Conservation (phyloP, 2,113 vertebrate genomes). For the Chitala chitala region DNA sequence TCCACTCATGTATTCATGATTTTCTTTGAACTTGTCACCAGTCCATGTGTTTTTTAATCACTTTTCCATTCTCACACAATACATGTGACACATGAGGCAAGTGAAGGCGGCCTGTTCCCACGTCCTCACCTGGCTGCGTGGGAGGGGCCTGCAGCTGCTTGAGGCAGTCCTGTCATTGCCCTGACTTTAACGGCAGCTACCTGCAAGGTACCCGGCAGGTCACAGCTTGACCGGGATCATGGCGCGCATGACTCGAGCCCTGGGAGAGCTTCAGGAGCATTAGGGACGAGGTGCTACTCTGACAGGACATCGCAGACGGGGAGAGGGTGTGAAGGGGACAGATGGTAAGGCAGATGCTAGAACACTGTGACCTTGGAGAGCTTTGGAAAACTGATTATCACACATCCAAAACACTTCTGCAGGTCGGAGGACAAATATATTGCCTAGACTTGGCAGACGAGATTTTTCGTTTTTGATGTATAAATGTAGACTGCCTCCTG, state of each 20-base stretch:
- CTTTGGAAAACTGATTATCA: slow-evolving; percentile 34
- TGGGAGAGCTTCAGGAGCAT: too few relatives aligned
- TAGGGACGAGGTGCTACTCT: slow-evolving; percentile 44
- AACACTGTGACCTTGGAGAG: slow-evolving; percentile 54
- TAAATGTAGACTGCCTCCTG: background rate
- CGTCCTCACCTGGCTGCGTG: background rate
- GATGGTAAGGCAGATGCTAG: slow-evolving; percentile 61
- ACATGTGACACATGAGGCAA: background rate
- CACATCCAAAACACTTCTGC: slow-evolving; percentile 25
- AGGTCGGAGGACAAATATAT: too few relatives aligned
- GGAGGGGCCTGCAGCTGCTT: background rate
- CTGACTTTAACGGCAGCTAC: background rate
- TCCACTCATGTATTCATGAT: too few relatives aligned
- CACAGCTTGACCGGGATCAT: background rate
- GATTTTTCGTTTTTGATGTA: background rate
- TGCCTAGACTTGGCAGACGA: too few relatives aligned
- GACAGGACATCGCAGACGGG: slow-evolving; percentile 42
- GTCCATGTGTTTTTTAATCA: too few relatives aligned
- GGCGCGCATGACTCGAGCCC: background rate
- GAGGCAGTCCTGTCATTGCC: background rate
- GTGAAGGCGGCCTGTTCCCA: background rate
- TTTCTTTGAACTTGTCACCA: too few relatives aligned
- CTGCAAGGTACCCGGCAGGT: background rate
- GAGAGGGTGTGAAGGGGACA: slow-evolving; percentile 41
- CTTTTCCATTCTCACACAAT: too few relatives aligned